Percentiles rank a stretch among this genome's conserved stretches.
These are phyloP conservation scores for Orius insidiosus DNA, from an alignment of 1,140 invertebrate genomes.

Conservation along the genomic window DNA sequence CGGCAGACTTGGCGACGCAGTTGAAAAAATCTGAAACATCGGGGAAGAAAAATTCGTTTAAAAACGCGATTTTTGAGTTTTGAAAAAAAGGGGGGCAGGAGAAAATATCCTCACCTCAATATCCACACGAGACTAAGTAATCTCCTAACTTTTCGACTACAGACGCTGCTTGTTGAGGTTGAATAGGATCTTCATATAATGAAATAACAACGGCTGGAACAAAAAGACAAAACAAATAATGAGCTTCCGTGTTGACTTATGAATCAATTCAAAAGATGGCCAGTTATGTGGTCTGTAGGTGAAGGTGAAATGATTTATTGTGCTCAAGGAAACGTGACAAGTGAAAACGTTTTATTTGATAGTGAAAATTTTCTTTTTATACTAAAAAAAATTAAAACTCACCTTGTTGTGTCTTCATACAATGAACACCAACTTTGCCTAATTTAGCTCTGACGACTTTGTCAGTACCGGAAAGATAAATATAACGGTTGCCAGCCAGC, in stretches of 20 bases:
- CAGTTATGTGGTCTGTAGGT: background rate
- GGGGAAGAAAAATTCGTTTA: no score
- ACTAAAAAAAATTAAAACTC: background rate
- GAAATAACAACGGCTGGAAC: constrained; percentile 72
- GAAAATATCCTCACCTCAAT: constrained; percentile 35
- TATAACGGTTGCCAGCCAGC: constrained; percentile 75
- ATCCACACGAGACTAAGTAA: constrained; percentile 84
- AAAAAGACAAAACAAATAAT: constrained; percentile 22
- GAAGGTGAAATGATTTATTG: constrained; percentile 2
- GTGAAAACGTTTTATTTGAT: constrained; percentile 21
- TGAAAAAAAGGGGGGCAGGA: background rate
- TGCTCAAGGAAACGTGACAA: background rate
- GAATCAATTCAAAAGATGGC: background rate
- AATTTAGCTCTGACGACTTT: constrained; percentile 79
- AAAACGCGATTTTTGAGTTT: background rate
- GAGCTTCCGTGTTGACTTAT: background rate
- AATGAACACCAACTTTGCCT: constrained; percentile 77
- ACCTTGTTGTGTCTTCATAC: constrained; percentile 87
- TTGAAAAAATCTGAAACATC: no score
- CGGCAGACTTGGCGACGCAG: background rate
- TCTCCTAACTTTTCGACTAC: constrained; percentile 91
- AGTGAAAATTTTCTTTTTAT: no score
- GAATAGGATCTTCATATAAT: constrained; percentile 83
- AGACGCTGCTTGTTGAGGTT: constrained; percentile 83
- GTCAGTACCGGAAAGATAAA: constrained; percentile 81